Evolutionary conservation across 1,140 invertebrate species (phyloP).

Genomic region (Coptotermes formosanus): DNA sequence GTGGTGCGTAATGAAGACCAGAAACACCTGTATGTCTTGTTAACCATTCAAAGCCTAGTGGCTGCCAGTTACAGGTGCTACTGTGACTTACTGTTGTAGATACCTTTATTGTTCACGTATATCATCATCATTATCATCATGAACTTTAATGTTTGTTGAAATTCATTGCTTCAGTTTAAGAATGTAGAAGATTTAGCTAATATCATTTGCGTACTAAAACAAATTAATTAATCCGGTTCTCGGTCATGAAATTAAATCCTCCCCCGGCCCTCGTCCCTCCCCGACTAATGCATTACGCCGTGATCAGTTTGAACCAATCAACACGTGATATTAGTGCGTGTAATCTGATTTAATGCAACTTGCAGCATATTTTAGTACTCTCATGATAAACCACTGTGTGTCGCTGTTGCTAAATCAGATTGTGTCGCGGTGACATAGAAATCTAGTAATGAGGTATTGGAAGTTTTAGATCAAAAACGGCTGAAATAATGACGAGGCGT

Average conservation of each 20-base stretch:
- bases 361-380: background rate
- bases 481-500: background rate
- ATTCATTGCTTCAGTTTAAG: too few relatives aligned
- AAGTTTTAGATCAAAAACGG: background rate
- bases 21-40: too few relatives aligned
- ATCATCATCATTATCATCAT: too few relatives aligned
- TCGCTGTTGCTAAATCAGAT: background rate
- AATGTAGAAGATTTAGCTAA: too few relatives aligned
- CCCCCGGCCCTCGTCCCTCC: too few relatives aligned
- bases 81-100: too few relatives aligned
- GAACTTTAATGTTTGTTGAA: too few relatives aligned
- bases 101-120: too few relatives aligned
- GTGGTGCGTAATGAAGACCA: too few relatives aligned
- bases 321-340: background rate
- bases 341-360: background rate
- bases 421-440: background rate
- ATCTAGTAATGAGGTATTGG: background rate
- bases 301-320: background rate
- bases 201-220: too few relatives aligned
- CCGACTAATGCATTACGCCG: background rate
- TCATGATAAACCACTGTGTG: background rate
- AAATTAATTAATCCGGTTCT: background rate
- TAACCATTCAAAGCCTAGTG: too few relatives aligned
- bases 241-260: background rate
- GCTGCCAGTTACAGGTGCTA: too few relatives aligned